Percentiles rank a stretch among this genome's conserved stretches.
Evolutionary conservation across 1,140 invertebrate species (phyloP).

Genomic region (Caerostris darwini): DNA sequence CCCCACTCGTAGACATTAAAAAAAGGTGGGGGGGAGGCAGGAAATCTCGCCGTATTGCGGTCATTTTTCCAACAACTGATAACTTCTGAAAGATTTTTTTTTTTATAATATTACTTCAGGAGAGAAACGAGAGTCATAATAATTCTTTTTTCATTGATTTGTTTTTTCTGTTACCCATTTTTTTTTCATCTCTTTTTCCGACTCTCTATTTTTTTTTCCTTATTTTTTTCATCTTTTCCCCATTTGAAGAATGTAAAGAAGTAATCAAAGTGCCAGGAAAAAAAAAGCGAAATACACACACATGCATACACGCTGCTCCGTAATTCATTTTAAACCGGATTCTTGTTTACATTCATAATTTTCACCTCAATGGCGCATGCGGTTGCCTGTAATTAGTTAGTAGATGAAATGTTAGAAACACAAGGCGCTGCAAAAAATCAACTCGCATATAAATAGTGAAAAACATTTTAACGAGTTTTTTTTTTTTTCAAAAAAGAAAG

Average conservation of each 20-base stretch:
- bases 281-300: constrained; percentile 47
- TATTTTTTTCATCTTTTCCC: constrained; percentile 53
- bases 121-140: constrained; percentile 75
- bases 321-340: constrained; percentile 76
- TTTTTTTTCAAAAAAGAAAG: not conserved
- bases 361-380: constrained; percentile 66
- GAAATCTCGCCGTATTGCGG: constrained; percentile 74
- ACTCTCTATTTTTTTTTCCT: constrained; percentile 26
- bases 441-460: constrained; percentile 4
- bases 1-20: constrained; percentile 76
- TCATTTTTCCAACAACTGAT: constrained; percentile 78
- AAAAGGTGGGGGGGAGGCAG: constrained; percentile 60
- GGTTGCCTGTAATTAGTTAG: constrained; percentile 62
- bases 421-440: constrained; percentile 23
- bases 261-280: constrained; percentile 62
- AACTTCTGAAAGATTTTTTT: constrained; percentile 76
- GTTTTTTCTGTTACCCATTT: constrained; percentile 35
- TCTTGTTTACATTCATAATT: constrained; percentile 76
- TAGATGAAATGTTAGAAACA: constrained; percentile 49
- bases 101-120: constrained; percentile 71
- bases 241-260: constrained; percentile 74
- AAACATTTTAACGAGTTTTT: constrained; percentile 66
- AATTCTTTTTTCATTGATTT: constrained; percentile 77
- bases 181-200: constrained; percentile 20
- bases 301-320: constrained; percentile 6